Percentiles rank a stretch among this genome's conserved stretches.
phyloP scores from a whole-genome alignment of 2,113 vertebrate species.

The Leuciscus idus region DNA sequence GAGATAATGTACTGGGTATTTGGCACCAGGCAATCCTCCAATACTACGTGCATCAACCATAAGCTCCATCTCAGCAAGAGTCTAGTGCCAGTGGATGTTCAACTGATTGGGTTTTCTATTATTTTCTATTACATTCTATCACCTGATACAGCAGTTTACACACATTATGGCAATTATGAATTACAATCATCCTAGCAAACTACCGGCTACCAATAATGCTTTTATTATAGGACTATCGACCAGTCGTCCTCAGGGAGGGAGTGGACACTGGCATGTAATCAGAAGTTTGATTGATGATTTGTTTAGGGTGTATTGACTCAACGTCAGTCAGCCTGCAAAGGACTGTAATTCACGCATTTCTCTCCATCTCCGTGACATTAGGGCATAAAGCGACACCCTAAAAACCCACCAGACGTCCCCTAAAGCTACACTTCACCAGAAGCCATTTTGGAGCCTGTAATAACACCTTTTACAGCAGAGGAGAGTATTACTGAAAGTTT shows the following conservation, averaged over 20 bases:
- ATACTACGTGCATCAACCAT: not conserved
- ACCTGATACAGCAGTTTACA: conserved; percentile 44
- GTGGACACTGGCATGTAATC: conserved; percentile 46
- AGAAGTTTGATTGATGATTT: conserved; percentile 56
- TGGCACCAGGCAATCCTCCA: not conserved
- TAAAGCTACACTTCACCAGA: conserved; percentile 34
- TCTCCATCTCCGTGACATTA: conserved; percentile 26
- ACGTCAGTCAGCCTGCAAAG: conserved; percentile 41
- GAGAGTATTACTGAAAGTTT: conserved; percentile 53
- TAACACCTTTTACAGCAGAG: conserved; percentile 40
- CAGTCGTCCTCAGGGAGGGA: conserved; percentile 33
- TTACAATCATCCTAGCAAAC: conserved; percentile 53
- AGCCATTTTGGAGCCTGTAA: conserved; percentile 20
- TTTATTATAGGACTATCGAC: conserved; percentile 56
- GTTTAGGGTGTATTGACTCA: conserved; percentile 51
- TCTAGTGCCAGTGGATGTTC: conserved; percentile 6
- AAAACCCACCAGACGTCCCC: conserved; percentile 39
- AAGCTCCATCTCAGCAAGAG: conserved; percentile 20
- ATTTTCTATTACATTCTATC: conserved; percentile 37
- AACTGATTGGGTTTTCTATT: conserved; percentile 50
- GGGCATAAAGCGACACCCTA: conserved; percentile 43
- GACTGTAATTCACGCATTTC: conserved; percentile 47
- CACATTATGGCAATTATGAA: conserved; percentile 54
- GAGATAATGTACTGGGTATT: not conserved
- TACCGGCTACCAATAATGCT: conserved; percentile 40